A percentile compares a stretch with the other conserved stretches of the same genome.
Conservation (phyloP, 2,113 vertebrate species). For the Malaclemys terrapin region DNA sequence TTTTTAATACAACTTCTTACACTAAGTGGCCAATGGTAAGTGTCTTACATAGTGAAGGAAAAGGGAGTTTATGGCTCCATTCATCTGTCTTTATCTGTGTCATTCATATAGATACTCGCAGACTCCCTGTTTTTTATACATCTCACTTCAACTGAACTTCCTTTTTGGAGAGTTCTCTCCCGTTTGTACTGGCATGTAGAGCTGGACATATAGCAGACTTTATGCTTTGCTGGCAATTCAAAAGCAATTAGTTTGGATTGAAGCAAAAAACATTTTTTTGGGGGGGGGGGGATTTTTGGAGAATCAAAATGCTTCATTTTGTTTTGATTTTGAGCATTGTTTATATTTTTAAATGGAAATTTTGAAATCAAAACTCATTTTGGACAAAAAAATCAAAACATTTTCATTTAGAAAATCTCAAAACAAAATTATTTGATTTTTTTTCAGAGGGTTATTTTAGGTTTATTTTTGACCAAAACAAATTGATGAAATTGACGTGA, state of each 20-base stretch:
- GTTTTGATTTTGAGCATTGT: neutral
- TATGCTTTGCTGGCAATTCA: neutral
- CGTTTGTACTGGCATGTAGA: neutral
- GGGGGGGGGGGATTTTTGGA: neutral
- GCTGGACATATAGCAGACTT: neutral
- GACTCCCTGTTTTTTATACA: neutral
- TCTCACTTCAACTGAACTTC: neutral
- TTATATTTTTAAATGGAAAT: neutral
- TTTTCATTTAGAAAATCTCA: neutral
- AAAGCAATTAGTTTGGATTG: neutral
- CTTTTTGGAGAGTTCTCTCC: neutral
- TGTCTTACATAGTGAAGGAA: neutral
- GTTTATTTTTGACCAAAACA: neutral
- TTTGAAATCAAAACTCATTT: neutral
- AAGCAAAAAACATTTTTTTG: neutral
- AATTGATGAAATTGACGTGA: neutral
- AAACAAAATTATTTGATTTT: neutral
- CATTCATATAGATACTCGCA: neutral
- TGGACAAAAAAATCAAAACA: neutral
- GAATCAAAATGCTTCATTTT: neutral
- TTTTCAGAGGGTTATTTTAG: neutral
- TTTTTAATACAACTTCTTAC: constrained; percentile 11
- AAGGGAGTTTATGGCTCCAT: neutral
- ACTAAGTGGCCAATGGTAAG: neutral
- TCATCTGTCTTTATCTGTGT: constrained; percentile 23